These are phyloP conservation scores for Momotus momota DNA, from an alignment of 2,797 vertebrate species.

Conservation along the genomic window DNA sequence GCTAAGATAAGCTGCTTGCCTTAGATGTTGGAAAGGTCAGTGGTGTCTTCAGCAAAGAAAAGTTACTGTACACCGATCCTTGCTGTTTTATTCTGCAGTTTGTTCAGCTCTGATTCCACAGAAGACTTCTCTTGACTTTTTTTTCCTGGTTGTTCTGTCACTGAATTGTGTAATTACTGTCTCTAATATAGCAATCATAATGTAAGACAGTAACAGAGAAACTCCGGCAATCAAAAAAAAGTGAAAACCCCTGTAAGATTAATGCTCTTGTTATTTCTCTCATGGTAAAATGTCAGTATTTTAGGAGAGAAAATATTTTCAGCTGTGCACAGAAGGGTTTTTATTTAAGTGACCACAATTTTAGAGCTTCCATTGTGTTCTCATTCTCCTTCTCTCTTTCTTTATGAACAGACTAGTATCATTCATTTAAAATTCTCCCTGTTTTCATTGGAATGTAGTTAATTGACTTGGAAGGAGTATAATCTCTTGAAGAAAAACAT, in stretches of 20 bases:
- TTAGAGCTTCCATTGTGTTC: constrained; percentile 38
- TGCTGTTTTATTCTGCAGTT: neutral
- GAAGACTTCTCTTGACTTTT: neutral
- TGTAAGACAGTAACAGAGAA: neutral
- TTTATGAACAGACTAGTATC: constrained; percentile 33
- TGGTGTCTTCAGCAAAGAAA: neutral
- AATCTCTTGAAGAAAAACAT: constrained; percentile 74
- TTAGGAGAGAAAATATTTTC: constrained; percentile 51
- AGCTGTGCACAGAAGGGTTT: constrained; percentile 47
- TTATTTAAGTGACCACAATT: constrained; percentile 60
- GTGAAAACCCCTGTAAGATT: constrained; percentile 43
- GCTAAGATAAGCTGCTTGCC: neutral
- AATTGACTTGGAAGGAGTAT: constrained; percentile 72
- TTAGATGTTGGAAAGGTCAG: neutral
- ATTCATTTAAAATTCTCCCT: constrained; percentile 60
- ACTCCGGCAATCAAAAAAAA: constrained; percentile 15
- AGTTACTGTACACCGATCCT: neutral
- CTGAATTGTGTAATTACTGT: constrained; percentile 7
- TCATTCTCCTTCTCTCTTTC: constrained; percentile 29
- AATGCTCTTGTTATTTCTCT: constrained; percentile 31
- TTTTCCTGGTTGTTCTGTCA: neutral
- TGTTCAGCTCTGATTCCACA: neutral
- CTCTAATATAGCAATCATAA: constrained; percentile 5
- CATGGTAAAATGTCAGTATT: constrained; percentile 57
- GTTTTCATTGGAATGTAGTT: constrained; percentile 75